A percentile compares a stretch with the other conserved stretches of the same genome.
These are phyloP conservation scores for Pegea sp. DNA, from an alignment of 23 tunicate genomes.

Conservation along the genomic window DNA sequence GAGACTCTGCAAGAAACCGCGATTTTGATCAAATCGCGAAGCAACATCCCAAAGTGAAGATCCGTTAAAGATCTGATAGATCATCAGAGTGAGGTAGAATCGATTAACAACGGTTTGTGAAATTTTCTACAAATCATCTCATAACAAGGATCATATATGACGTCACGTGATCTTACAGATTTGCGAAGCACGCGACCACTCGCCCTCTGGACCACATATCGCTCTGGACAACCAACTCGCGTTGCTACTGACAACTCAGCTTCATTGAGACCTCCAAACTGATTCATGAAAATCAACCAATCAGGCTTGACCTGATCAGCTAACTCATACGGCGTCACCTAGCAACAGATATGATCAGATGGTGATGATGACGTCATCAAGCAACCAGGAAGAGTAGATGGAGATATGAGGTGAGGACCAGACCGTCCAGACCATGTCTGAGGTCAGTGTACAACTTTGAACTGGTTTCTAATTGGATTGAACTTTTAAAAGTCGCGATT, in stretches of 20 bases:
- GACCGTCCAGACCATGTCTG: constrained; percentile 21
- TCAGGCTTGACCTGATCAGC: constrained; percentile 14
- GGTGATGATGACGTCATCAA: constrained; percentile 61
- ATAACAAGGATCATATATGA: too few species aligned
- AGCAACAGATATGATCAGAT: constrained; percentile 2
- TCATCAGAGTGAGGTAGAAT: constrained; percentile 69
- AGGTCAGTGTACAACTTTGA: constrained; percentile 27
- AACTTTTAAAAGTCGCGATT: constrained; percentile 38
- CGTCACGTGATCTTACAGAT: too few species aligned
- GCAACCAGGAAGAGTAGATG: constrained; percentile 49
- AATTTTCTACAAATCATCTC: constrained; percentile 32
- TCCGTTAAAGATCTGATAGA: constrained; percentile 64
- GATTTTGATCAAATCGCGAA: constrained; percentile 33
- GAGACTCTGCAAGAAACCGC: constrained; percentile 63
- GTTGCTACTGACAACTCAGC: constrained; percentile 29
- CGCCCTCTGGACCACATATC: constrained; percentile 37
- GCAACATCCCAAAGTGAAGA: constrained; percentile 71
- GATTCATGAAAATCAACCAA: constrained; percentile 53
- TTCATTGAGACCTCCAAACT: constrained; percentile 18
- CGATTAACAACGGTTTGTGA: constrained; percentile 18
- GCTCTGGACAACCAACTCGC: constrained; percentile 50
- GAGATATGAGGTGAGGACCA: constrained; percentile 36
- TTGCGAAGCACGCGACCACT: constrained; percentile 24
- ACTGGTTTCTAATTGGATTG: constrained; percentile 32
- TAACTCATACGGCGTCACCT: constrained; percentile 70